phyloP scores from a whole-genome alignment of 2,888 invertebrate species.

The Masnerella sp. region DNA sequence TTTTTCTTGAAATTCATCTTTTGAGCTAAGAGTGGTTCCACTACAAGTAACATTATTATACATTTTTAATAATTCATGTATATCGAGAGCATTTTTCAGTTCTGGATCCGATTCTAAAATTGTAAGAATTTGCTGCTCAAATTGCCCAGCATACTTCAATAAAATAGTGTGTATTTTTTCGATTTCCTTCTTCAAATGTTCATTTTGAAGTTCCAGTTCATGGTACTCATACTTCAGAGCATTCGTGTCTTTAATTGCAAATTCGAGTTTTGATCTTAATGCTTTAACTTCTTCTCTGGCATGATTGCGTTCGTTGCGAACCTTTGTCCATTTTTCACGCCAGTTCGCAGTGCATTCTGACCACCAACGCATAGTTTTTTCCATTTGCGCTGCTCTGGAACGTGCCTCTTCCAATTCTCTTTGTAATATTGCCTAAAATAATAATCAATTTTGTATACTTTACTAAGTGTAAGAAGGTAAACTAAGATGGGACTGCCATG shows the following conservation, averaged over 20 bases:
- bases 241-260: constrained; percentile 86
- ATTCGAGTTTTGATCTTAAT: constrained; percentile 88
- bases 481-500: too few relatives aligned
- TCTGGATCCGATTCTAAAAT: constrained; percentile 73
- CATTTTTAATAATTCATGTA: constrained; percentile 70
- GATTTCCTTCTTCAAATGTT: constrained; percentile 88
- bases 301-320: constrained; percentile 94
- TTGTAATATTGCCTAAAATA: constrained; percentile 80
- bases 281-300: constrained; percentile 93
- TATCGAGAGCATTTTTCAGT: constrained; percentile 69
- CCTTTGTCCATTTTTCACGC: constrained; percentile 97
- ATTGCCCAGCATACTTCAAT: constrained; percentile 85
- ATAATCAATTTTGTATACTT: too few relatives aligned
- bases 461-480: neutral
- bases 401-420: constrained; percentile 96
- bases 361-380: constrained; percentile 99
- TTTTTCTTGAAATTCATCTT: constrained; percentile 55
- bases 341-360: constrained; percentile 98
- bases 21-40: constrained; percentile 60
- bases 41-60: constrained; percentile 69
- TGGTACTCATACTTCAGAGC: constrained; percentile 87
- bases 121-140: constrained; percentile 79
- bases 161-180: constrained; percentile 86
- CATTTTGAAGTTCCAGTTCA: constrained; percentile 87
- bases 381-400: constrained; percentile 97